Percentiles rank a stretch among this genome's conserved stretches.
Conservation (phyloP, 2,113 vertebrate genomes). For the Parotia lawesii region DNA sequence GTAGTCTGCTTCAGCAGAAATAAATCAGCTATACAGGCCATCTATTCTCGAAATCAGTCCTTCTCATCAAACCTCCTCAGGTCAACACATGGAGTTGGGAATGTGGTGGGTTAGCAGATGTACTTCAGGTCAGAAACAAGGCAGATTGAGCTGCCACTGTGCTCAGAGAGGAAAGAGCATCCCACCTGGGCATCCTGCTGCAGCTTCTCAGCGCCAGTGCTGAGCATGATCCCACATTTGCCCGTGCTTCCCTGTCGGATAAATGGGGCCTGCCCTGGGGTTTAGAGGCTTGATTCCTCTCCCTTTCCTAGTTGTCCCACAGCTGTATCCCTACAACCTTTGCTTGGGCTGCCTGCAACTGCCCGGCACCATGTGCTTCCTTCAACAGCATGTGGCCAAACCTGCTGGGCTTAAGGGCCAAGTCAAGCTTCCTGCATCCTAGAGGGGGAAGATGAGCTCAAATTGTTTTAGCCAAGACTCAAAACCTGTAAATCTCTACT, state of each 20-base stretch:
- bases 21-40: constrained; percentile 76
- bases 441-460: background rate
- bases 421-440: background rate
- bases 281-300: background rate
- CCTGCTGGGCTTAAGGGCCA: background rate
- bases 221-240: background rate
- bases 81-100: constrained; percentile 10
- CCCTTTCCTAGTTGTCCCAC: background rate
- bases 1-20: constrained; percentile 77
- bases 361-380: rapidly evolving
- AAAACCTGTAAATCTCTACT: background rate
- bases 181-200: background rate
- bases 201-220: rapidly evolving
- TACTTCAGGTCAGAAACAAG: background rate
- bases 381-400: background rate
- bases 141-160: too few species aligned
- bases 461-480: background rate
- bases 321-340: rapidly evolving
- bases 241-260: background rate
- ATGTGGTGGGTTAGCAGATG: background rate
- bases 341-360: background rate
- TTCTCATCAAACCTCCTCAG: constrained; percentile 61
- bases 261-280: background rate
- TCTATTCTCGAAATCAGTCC: constrained; percentile 69
- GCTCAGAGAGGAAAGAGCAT: background rate